Base-by-base conservation (phyloP, 1,140 invertebrate genomes). In the Chrysopa pallens region DNA sequence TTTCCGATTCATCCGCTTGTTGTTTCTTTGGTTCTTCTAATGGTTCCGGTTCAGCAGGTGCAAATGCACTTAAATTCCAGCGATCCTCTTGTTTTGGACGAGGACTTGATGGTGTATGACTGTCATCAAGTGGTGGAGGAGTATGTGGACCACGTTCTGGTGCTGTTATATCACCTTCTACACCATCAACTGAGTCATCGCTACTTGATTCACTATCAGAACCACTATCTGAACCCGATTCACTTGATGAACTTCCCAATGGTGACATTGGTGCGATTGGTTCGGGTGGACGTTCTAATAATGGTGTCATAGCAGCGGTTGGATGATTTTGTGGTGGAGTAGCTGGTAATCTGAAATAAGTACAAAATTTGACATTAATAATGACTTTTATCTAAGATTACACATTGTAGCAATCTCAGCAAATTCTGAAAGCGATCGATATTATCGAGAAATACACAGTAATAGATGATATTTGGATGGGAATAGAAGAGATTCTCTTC, bases 41-140 rank as follows among this genome's bases (percentile, higher is more conserved):
- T 17, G 29, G 15, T 17, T 8, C 41, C 12, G 28, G 28, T 31
- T 13, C 11, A 11, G 36, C 37, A 70, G 59, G 45, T 68, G 72
- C 6, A 62, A 67, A 5, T 58, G 61, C 4, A 33, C 31, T 33
- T 9, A 73, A 51, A 38, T 72, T 71, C 70, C 69, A 73, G 6
- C 67, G 55, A n/a, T n/a, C n/a, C 1, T 51, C 58, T 31, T 68
- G 60, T 57, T 8, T 61, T 61, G 0, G 54, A 44, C 4, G 60
- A 56, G 0, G 60, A 62, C 36, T 60, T 56, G 13, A 44, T 6
- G n/a, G 15, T 35, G 35, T 17, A 8, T 36, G 31, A 12, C 39
- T 28, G 6, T n/a, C 17, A 5, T 23, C 39, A 36, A 46, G 46
- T 11, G 44, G 49, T 0, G 46, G 46, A 6, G 50, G 43, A 5